phyloP scores from a whole-genome alignment of 2,888 invertebrate genomes.

The Plemyria rubiginata region DNA sequence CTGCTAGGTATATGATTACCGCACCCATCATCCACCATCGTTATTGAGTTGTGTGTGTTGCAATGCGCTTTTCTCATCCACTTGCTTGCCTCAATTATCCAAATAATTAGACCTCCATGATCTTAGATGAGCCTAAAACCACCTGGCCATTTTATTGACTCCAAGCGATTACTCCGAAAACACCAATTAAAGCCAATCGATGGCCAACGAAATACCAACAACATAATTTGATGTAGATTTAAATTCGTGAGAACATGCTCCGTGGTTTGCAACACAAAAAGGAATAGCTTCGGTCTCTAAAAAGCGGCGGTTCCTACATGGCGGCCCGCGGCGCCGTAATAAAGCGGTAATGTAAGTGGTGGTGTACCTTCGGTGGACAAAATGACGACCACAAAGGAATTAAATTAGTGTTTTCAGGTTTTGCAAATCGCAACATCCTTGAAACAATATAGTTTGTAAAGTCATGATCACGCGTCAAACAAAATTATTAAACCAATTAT shows the following conservation, averaged over 20 bases:
- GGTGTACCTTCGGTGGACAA: too few species aligned
- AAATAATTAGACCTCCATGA: constrained; percentile 8
- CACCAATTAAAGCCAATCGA: constrained; percentile 40
- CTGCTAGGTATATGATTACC: too few species aligned
- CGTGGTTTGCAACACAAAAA: constrained; percentile 51
- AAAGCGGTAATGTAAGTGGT: too few species aligned
- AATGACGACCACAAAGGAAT: too few species aligned
- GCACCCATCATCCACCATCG: too few species aligned
- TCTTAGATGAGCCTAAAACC: constrained; percentile 12
- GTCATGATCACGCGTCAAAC: too few species aligned
- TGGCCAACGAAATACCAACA: constrained; percentile 40
- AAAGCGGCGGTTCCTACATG: not conserved
- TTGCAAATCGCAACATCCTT: too few species aligned
- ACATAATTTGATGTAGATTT: constrained; percentile 49
- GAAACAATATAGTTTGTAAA: too few species aligned
- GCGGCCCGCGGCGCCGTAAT: constrained; percentile 21
- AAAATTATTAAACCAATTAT: too few species aligned
- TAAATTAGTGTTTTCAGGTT: too few species aligned
- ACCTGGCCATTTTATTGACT: constrained; percentile 24
- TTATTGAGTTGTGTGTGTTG: not conserved
- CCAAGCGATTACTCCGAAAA: constrained; percentile 33
- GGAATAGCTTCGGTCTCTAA: constrained; percentile 50
- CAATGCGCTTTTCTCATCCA: not conserved
- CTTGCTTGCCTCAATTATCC: not conserved
- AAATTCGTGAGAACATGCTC: constrained; percentile 56